Evolutionary conservation across 2,888 invertebrate genomes (phyloP), one percentile per base, ranked within the genome.

Genomic region (Lamellibrachia columna): DNA sequence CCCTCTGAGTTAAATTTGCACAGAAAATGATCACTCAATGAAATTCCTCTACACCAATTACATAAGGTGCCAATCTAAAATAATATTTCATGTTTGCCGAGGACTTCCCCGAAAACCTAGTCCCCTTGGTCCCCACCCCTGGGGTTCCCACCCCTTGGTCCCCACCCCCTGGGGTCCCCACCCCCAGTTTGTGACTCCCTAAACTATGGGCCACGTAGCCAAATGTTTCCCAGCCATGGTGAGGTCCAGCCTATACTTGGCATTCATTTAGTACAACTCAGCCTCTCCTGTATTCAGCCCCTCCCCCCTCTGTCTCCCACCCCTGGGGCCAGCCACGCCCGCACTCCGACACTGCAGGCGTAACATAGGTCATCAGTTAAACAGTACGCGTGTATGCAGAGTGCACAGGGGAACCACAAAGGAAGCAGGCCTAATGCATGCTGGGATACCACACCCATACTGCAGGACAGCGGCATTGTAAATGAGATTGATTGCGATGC

Each of bases 401-500:
- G 15, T 75, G 75, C 22, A 6, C 22, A 4, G 22, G 75, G 75
- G 75, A 75, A n/a, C 75, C 75, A 75, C 75, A n/a, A 22, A 75
- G 75, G 75, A 75, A 75, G 75, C 75, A 0, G 75, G 3, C 75
- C 75, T 6, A 6, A n/a, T 75, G 75, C 75, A 75, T 75, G 75
- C 75, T 75, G 75, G 75, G 75, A 75, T 75, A 22, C n/a, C 22
- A n/a, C 75, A 75, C 15, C n/a, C 22, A 75, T 75, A 22, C 22
- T 22, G 15, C 6, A n/a, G 75, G 75, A 15, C 75, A 75, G 75
- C n/a, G 75, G 75, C 75, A 22, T 22, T 75, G 75, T 22, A 75
- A 75, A 75, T 75, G 75, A 75, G 75, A 75, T 75, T 75, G 75
- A 75, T 75, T n/a, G 75, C 11, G 22, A 75, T 75, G 75, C 75